Percentiles rank a stretch among this genome's conserved stretches.
Evolutionary conservation across 2,113 vertebrate genomes (phyloP).

Genomic region (Nannospalax galili): DNA sequence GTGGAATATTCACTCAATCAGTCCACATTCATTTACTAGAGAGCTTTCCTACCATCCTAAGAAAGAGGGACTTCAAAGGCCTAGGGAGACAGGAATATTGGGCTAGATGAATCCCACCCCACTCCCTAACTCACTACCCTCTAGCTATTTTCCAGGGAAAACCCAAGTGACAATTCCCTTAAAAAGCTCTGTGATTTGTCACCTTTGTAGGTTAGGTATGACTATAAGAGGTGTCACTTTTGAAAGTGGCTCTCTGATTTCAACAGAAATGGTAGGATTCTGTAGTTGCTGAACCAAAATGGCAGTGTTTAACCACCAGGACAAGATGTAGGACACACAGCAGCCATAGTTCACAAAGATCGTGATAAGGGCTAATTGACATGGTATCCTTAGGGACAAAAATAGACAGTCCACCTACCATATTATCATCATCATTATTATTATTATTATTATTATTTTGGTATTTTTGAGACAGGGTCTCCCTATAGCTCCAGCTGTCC

Average conservation of each 20-base stretch:
- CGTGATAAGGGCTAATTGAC: background rate
- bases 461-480: too few relatives aligned
- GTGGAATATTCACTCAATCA: background rate
- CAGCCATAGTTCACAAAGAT: background rate
- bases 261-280: too few relatives aligned
- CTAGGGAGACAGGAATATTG: background rate
- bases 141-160: background rate
- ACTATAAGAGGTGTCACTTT: background rate
- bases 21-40: background rate
- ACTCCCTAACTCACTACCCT: background rate
- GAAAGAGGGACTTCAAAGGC: background rate
- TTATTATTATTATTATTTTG: too few relatives aligned
- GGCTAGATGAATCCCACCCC: background rate
- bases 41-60: background rate
- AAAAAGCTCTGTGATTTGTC: background rate
- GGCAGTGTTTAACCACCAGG: background rate
- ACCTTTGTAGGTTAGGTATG: background rate
- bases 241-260: background rate
- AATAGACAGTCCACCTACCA: background rate
- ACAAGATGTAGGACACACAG: background rate
- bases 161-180: background rate
- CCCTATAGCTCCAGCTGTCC: too few relatives aligned
- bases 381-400: background rate
- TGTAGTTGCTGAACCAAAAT: background rate
- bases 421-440: too few relatives aligned